Percentiles rank a stretch among this genome's conserved stretches.
Evolutionary conservation across 2,888 invertebrate genomes (phyloP).

Genomic region (Hirtodrosophila histrioides): DNA sequence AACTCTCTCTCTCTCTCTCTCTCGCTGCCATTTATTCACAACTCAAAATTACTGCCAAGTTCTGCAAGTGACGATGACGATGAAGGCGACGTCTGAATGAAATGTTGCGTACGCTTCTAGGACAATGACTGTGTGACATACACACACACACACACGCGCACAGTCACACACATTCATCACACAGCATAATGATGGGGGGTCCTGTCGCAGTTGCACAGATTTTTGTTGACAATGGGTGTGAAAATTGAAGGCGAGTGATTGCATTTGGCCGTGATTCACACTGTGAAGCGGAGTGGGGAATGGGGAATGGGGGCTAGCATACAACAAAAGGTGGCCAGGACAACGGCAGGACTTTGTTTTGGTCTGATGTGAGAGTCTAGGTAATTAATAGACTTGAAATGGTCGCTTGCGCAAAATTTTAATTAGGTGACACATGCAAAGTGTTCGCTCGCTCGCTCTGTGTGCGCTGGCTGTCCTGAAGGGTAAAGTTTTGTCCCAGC

Average conservation of each 20-base stretch:
- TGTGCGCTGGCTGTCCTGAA: constrained; percentile 1
- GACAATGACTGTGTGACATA: constrained; percentile 65
- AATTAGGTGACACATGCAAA: constrained; percentile 78
- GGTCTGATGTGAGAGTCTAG: constrained; percentile 47
- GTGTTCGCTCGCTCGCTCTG: constrained; percentile 17
- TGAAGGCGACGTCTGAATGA: constrained; percentile 60
- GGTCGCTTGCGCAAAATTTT: constrained; percentile 74
- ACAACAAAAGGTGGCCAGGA: constrained; percentile 30
- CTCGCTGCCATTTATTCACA: constrained; percentile 43
- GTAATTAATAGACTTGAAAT: constrained; percentile 79
- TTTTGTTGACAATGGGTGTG: constrained; percentile 79
- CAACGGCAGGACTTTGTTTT: constrained; percentile 36
- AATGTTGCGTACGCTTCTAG: constrained; percentile 65
- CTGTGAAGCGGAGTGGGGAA: constrained; percentile 12
- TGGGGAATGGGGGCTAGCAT: not conserved
- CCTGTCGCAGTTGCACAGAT: constrained; percentile 69
- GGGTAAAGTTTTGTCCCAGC: constrained; percentile 17
- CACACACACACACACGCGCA: constrained; percentile 18
- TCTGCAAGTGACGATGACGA: constrained; percentile 70
- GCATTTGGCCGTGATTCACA: constrained; percentile 61
- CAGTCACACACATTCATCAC: constrained; percentile 61
- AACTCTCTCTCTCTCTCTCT: constrained; percentile 10
- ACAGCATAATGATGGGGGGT: constrained; percentile 61
- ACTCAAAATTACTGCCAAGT: constrained; percentile 75
- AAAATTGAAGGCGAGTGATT: constrained; percentile 80